phyloP scores from a whole-genome alignment of 1,140 invertebrate genomes.

The Megathymus violae region DNA sequence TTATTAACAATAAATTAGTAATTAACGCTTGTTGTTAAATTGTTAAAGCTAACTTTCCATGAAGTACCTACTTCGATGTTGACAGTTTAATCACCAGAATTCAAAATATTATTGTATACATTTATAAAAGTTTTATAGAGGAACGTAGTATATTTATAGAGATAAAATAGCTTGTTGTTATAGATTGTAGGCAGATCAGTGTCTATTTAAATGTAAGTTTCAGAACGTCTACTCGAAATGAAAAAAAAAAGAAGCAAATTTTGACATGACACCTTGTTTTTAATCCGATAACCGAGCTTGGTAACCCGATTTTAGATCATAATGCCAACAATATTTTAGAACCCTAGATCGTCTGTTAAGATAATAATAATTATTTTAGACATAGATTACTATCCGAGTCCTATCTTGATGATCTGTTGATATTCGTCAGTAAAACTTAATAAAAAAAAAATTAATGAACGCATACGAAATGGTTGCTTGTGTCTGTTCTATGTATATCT shows the following conservation, averaged over 20 bases:
- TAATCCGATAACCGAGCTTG: conserved; percentile 62
- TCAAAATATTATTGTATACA: conserved; percentile 68
- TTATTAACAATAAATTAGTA: conserved; percentile 41
- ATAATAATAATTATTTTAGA: conserved; percentile 36
- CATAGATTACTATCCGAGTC: conserved; percentile 37
- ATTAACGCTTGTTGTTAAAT: conserved; percentile 69
- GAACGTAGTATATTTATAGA: conserved; percentile 57
- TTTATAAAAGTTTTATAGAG: conserved; percentile 77
- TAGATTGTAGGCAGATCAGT: conserved; percentile 63
- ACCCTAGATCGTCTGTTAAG: conserved; percentile 43
- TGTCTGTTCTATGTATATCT: no score
- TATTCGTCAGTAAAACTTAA: conserved; percentile 1
- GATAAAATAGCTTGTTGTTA: conserved; percentile 63
- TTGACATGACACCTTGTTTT: conserved; percentile 34
- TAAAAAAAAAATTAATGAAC: background rate
- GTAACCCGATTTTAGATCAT: conserved; percentile 63
- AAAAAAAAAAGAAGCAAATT: conserved; percentile 34
- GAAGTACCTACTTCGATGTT: conserved; percentile 60
- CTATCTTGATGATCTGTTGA: conserved; percentile 24
- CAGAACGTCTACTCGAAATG: conserved; percentile 38
- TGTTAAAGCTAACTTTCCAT: conserved; percentile 67
- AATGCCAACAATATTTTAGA: conserved; percentile 47
- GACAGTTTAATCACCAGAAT: conserved; percentile 47
- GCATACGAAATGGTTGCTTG: no score
- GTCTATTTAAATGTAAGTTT: conserved; percentile 60